A percentile compares a stretch with the other conserved stretches of the same genome.
phyloP scores from a whole-genome alignment of 1,140 invertebrate species.

The Saccostrea echinata region DNA sequence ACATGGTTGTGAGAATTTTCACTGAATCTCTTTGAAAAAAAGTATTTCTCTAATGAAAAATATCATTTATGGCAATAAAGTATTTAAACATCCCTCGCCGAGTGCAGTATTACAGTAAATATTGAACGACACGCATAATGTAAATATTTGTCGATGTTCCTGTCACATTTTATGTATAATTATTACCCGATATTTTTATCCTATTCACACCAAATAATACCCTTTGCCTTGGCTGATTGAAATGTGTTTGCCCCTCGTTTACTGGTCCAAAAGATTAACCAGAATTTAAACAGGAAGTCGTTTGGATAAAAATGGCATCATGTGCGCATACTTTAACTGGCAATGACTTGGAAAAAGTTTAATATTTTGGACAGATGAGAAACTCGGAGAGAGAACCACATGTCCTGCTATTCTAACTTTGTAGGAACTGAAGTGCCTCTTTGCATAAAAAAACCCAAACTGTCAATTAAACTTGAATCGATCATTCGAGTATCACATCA shows the following conservation, averaged over 20 bases:
- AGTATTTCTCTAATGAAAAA: neutral
- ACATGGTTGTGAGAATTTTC: too few relatives aligned
- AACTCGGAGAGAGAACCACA: slow-evolving; percentile 5
- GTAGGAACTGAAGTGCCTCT: slow-evolving; percentile 34
- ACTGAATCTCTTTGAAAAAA: too few relatives aligned
- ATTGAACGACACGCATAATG: slow-evolving; percentile 18
- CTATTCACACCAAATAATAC: slow-evolving; percentile 24
- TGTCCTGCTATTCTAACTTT: slow-evolving; percentile 21
- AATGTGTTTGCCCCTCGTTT: slow-evolving; percentile 1
- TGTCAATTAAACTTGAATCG: slow-evolving; percentile 54
- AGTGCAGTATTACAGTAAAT: neutral
- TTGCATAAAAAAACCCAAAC: slow-evolving; percentile 56
- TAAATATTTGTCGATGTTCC: slow-evolving; percentile 1
- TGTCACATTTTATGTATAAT: slow-evolving; percentile 1
- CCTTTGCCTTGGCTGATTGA: neutral
- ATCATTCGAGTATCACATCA: slow-evolving; percentile 52
- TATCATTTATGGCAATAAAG: neutral
- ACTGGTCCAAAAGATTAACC: slow-evolving; percentile 10
- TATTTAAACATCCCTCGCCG: neutral
- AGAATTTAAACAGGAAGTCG: slow-evolving; percentile 36
- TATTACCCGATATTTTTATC: slow-evolving; percentile 25
- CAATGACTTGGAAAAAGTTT: slow-evolving; percentile 19
- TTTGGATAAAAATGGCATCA: slow-evolving; percentile 30
- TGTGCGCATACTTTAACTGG: slow-evolving; percentile 31
- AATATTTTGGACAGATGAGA: slow-evolving; percentile 40